Evolutionary conservation across 2,888 invertebrate species (phyloP).

Genomic region (Didymodactylos carnosus): DNA sequence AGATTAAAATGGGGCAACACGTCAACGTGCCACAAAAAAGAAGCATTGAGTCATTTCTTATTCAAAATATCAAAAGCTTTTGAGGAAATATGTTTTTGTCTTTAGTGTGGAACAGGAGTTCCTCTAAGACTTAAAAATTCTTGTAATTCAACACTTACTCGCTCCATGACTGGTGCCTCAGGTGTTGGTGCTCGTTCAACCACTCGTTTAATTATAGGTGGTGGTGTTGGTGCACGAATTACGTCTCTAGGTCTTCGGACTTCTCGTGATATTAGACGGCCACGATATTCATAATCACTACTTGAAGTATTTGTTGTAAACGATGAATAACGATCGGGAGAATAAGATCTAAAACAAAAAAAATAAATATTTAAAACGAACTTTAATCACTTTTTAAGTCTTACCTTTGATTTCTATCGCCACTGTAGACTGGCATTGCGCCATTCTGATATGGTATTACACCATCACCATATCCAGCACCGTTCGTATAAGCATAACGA

Average conservation of each 20-base stretch:
- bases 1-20: neutral
- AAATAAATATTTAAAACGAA: neutral
- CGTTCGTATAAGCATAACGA: neutral
- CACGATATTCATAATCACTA: neutral
- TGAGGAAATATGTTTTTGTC: too few species aligned
- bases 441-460: neutral
- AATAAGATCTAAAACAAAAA: neutral
- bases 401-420: neutral
- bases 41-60: neutral
- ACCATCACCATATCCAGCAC: neutral
- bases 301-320: neutral
- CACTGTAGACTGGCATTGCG: neutral
- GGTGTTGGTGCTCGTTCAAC: slow-evolving; percentile 15
- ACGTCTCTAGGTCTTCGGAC: slow-evolving; percentile 9
- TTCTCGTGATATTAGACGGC: neutral
- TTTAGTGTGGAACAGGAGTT: too few species aligned
- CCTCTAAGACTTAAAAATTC: neutral
- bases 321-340: neutral
- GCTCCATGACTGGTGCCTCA: slow-evolving; percentile 13
- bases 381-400: neutral
- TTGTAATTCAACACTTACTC: neutral
- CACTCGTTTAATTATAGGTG: slow-evolving; percentile 14
- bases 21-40: neutral
- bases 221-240: slow-evolving; percentile 13
- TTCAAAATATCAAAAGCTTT: too few species aligned